Percentiles rank a stretch among this genome's conserved stretches.
These are phyloP conservation scores for Drosophila subquinaria DNA, from an alignment of 2,888 invertebrate genomes.

Conservation along the genomic window DNA sequence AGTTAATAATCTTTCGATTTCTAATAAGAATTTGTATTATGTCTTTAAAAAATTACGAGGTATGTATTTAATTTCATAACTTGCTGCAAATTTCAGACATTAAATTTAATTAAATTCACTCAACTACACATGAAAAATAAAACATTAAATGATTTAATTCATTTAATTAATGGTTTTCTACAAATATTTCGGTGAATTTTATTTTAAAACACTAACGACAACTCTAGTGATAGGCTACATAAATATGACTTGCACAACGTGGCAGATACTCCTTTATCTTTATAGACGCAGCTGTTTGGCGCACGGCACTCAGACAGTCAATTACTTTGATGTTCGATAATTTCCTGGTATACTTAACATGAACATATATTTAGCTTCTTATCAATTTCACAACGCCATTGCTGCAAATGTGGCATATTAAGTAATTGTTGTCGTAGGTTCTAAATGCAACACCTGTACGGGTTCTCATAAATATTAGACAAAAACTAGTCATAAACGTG, in stretches of 20 bases:
- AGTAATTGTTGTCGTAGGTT: conserved; percentile 61
- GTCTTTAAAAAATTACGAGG: no score
- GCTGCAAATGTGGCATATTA: conserved; percentile 26
- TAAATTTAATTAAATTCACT: background rate
- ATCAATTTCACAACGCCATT: conserved; percentile 66
- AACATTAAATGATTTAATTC: background rate
- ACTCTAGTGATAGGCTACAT: background rate
- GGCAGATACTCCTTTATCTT: conserved; percentile 25
- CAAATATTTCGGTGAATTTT: background rate
- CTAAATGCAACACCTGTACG: conserved; percentile 18
- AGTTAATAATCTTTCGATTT: no score
- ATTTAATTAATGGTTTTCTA: background rate
- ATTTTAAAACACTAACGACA: background rate
- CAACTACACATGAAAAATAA: background rate
- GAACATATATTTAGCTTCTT: conserved; percentile 10
- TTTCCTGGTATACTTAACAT: conserved; percentile 11
- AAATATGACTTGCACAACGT: background rate
- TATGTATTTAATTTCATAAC: no score
- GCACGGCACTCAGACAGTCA: conserved; percentile 50
- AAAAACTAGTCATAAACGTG: conserved; percentile 1
- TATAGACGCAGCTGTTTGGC: conserved; percentile 20
- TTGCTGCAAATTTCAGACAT: no score
- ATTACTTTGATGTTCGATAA: conserved; percentile 19
- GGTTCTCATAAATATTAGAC: background rate
- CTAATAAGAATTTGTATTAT: no score